These are phyloP conservation scores for Hyperoplus lanceolatus DNA, from an alignment of 2,797 vertebrate genomes.

Conservation along the genomic window DNA sequence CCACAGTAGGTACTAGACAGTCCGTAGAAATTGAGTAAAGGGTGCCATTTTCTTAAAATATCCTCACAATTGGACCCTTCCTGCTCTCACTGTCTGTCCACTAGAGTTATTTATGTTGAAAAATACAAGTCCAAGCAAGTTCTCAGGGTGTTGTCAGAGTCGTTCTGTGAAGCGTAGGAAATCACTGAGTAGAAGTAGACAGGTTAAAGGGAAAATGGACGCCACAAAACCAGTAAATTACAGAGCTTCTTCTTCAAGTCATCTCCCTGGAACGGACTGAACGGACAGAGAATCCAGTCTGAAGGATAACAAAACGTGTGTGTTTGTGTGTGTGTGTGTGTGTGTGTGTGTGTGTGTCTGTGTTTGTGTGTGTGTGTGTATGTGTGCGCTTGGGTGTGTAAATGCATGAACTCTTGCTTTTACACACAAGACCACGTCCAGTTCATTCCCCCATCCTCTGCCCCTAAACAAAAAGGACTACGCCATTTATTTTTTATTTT, in stretches of 20 bases:
- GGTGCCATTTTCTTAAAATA: neutral
- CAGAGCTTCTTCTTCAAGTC: conserved; percentile 48
- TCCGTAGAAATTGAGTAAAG: conserved; percentile 39
- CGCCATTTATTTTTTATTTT: conserved; percentile 61
- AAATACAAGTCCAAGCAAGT: conserved; percentile 49
- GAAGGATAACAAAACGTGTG: conserved; percentile 61
- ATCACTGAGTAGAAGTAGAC: conserved; percentile 63
- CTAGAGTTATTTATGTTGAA: conserved; percentile 26
- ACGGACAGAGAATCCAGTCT: conserved; percentile 59
- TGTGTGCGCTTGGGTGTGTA: too few species aligned
- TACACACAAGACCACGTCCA: conserved; percentile 76
- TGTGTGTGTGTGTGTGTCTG: conserved; percentile 39
- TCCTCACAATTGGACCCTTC: conserved; percentile 34
- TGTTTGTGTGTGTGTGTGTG: conserved; percentile 27
- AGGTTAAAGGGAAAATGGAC: conserved; percentile 36
- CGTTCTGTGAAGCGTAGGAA: conserved; percentile 76
- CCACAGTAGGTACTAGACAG: conserved; percentile 34
- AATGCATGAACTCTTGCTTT: conserved; percentile 76
- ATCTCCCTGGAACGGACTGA: conserved; percentile 56
- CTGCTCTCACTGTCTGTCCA: conserved; percentile 44
- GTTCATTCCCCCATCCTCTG: conserved; percentile 45
- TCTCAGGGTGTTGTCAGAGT: conserved; percentile 67
- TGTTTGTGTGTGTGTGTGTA: conserved; percentile 16
- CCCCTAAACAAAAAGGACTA: conserved; percentile 79
- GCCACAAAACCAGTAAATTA: conserved; percentile 25